Base-by-base conservation (phyloP, 2,797 vertebrate genomes). In the Epinephelus awoara region DNA sequence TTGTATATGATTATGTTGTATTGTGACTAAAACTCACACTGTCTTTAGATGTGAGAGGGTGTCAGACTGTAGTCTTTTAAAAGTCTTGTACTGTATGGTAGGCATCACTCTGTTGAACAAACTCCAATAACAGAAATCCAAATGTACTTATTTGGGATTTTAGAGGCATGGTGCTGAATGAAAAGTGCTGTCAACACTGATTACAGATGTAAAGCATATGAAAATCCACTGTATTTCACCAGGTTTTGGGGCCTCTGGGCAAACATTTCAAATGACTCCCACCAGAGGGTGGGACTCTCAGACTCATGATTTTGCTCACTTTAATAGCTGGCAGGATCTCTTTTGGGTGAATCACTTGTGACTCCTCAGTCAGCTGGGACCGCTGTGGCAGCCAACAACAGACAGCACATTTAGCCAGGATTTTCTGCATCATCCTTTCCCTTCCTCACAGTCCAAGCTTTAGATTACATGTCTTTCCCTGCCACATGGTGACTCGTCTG, bases 341-440 rank as follows among this genome's bases (percentile, higher is more conserved):
- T 71, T 72, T 18, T 49, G 57, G 58, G 27, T 85, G 80, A 87
- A 78, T 91, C 85, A 86, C 84, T 80, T 66, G 77, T 87, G 92
- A 87, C 72, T 91, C 47, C 15, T 71, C 69, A 44, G 66, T 88
- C 90, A 92, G 80, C 84, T 88, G 80, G 70, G 69, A 65, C 68
- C 42, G 12, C 21, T 42, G 11, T 73, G 51, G 74, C 82, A 80
- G 82, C 87, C 71, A 91, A 80, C 40, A 62, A 8, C 77, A 75
- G 73, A 49, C 79, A 52, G 46, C 49, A 38, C 59, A 72, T 23
- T 80, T 63, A 75, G 86, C 88, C 89, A 90, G 92, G 87, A 83
- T 85, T 90, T 93, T 91, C 82, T 90, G 82, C 86, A 83, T 93
- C 92, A 93, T 85, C 72, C 72, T 85, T 88, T 88, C 75, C 85